phyloP scores from a whole-genome alignment of 2,888 invertebrate genomes.

The Drosophila bunnanda region DNA sequence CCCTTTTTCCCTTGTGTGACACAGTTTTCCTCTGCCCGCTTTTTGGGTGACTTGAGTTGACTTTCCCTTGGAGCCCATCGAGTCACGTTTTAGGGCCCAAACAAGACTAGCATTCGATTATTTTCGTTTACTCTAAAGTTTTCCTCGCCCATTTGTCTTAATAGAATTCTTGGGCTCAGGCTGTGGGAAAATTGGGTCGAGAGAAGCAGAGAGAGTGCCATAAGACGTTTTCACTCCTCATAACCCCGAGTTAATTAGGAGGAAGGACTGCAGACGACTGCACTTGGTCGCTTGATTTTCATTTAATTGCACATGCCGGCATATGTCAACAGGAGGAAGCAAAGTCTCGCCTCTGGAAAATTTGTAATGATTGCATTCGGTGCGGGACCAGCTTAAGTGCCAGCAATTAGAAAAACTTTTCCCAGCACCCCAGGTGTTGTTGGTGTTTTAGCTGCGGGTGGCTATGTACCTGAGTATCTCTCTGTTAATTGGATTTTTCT shows the following conservation, averaged over 20 bases:
- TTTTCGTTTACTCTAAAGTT: conserved; percentile 46
- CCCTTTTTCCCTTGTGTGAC: conserved; percentile 35
- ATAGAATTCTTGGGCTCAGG: conserved; percentile 35
- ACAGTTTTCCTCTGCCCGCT: conserved; percentile 41
- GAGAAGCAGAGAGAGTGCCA: conserved; percentile 1
- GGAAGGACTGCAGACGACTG: conserved; percentile 21
- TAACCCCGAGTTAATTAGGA: conserved; percentile 68
- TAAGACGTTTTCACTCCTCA: conserved; percentile 28
- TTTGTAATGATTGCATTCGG: conserved; percentile 65
- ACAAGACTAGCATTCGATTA: conserved; percentile 56
- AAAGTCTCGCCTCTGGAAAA: conserved; percentile 32
- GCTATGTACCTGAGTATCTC: conserved; percentile 6
- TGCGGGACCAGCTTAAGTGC: conserved; percentile 52
- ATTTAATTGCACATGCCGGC: conserved; percentile 60
- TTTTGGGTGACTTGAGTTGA: conserved; percentile 1
- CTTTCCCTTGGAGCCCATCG: conserved; percentile 19
- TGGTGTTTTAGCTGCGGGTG: background rate
- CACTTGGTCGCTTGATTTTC: conserved; percentile 42
- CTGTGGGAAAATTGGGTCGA: conserved; percentile 55
- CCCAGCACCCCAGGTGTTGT: conserved; percentile 25
- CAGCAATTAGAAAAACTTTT: conserved; percentile 68
- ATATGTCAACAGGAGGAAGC: conserved; percentile 23
- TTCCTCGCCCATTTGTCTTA: conserved; percentile 24
- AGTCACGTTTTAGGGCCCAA: conserved; percentile 66
- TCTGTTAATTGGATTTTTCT: conserved; percentile 15